Conservation (phyloP, 1,140 invertebrate species). For the Gerris buenoi region DNA sequence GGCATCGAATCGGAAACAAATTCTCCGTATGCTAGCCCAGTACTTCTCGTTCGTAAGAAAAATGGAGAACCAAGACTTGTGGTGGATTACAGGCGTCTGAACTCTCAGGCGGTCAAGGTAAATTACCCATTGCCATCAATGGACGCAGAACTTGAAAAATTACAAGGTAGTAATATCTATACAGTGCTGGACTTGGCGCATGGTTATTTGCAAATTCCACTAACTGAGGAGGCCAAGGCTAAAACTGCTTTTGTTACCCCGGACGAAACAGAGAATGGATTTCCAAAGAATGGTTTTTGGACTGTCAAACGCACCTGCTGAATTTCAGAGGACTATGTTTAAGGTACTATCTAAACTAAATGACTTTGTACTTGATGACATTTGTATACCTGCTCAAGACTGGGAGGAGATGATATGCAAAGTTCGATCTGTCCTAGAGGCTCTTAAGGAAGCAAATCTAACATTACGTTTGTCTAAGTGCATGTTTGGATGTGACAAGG, state of each 20-base stretch:
- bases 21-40: conserved; percentile 23
- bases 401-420: neutral
- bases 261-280: neutral
- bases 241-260: neutral
- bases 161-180: conserved; percentile 12
- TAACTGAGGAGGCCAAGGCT: neutral
- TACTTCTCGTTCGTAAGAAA: conserved; percentile 19
- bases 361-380: neutral
- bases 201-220: neutral
- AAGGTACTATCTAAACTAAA: neutral
- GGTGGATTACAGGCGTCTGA: conserved; percentile 19
- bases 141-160: conserved; percentile 17
- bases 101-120: conserved; percentile 14
- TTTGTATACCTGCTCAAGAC: neutral
- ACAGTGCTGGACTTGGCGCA: neutral
- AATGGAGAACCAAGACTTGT: conserved; percentile 14
- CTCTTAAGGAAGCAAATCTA: neutral
- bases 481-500: neutral
- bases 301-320: neutral
- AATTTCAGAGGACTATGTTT: neutral
- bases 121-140: conserved; percentile 19
- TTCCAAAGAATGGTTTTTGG: neutral
- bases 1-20: conserved; percentile 19
- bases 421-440: neutral
- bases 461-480: neutral